Conservation (phyloP, 2,888 invertebrate species). For the Eulithis prunata region DNA sequence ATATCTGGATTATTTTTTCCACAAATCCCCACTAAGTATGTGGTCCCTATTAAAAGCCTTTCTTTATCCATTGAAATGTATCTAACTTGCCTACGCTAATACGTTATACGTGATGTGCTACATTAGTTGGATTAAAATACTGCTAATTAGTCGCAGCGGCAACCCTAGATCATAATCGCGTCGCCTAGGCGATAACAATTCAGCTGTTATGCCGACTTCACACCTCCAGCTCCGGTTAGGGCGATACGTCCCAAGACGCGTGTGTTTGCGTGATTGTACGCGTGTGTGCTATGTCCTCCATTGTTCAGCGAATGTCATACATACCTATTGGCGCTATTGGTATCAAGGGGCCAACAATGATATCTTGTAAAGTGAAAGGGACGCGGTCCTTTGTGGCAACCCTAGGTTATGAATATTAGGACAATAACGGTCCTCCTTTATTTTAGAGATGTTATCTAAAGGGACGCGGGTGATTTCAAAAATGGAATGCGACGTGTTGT, state of each 20-base stretch:
- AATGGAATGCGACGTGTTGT: conserved; percentile 21
- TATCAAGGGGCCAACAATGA: conserved; percentile 38
- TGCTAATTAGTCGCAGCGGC: conserved; percentile 28
- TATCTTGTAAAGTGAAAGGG: conserved; percentile 34
- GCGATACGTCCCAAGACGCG: conserved; percentile 54
- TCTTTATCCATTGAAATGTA: no score
- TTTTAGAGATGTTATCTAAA: conserved; percentile 30
- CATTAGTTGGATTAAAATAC: background rate
- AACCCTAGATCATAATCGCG: conserved; percentile 41
- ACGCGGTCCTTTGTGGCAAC: conserved; percentile 25
- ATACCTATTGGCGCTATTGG: conserved; percentile 26
- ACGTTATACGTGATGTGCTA: no score
- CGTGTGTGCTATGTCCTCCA: conserved; percentile 31
- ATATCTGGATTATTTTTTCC: no score
- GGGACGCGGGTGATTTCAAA: conserved; percentile 26
- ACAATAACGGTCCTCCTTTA: conserved; percentile 31
- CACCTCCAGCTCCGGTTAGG: conserved; percentile 54
- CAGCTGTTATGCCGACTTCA: conserved; percentile 64
- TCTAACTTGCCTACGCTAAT: no score
- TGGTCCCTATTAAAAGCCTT: no score
- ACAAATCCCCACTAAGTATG: no score
- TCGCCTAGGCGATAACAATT: conserved; percentile 68
- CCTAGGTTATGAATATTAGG: conserved; percentile 39
- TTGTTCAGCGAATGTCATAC: conserved; percentile 38
- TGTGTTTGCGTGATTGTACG: conserved; percentile 34